These are phyloP conservation scores for Rhopalosiphum padi DNA, from an alignment of 1,140 invertebrate species.

Conservation along the genomic window DNA sequence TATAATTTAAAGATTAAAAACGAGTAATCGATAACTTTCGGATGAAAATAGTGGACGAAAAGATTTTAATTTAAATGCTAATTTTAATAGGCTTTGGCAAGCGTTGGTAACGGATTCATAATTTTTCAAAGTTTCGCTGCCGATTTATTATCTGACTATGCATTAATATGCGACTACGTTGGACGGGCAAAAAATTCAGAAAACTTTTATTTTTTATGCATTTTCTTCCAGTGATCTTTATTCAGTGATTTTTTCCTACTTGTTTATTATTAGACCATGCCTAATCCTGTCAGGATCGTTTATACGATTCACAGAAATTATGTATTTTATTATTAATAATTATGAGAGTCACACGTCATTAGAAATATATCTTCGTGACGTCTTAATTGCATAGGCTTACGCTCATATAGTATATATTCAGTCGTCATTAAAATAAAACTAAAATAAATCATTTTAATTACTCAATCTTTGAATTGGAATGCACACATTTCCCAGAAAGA, in stretches of 20 bases:
- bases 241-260: not conserved
- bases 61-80: constrained; percentile 35
- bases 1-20: not conserved
- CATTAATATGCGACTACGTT: not conserved
- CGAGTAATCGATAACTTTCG: not conserved
- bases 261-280: not conserved
- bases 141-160: not conserved
- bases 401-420: not conserved
- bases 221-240: not conserved
- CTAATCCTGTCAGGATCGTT: not conserved
- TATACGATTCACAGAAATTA: not conserved
- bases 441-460: constrained; percentile 5
- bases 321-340: not conserved
- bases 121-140: not conserved
- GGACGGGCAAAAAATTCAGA: not conserved
- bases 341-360: not conserved
- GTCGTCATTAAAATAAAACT: not conserved
- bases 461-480: not conserved
- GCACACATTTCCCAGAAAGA: not conserved
- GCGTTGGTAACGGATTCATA: not conserved
- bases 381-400: not conserved
- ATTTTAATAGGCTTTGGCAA: constrained; percentile 4
- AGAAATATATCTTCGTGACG: not conserved
- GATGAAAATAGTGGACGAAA: not conserved
- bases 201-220: not conserved